phyloP scores from a whole-genome alignment of 2,113 vertebrate species.

The Chrysemys picta region DNA sequence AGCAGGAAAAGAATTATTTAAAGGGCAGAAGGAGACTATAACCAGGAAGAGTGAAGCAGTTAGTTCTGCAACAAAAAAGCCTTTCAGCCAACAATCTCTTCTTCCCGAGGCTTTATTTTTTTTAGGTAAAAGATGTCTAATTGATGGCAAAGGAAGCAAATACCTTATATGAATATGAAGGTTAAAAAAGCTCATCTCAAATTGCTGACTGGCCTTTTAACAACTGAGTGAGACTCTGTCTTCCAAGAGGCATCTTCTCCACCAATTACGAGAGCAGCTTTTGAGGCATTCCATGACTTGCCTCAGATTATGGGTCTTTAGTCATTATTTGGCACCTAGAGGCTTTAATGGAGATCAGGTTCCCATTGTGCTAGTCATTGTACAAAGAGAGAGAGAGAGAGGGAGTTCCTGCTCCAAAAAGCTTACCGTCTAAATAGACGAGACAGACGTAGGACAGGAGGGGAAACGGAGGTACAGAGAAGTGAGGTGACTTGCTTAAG shows the following conservation, averaged over 20 bases:
- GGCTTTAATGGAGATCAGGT: neutral
- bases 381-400: neutral
- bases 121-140: neutral
- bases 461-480: neutral
- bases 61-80: neutral
- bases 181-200: neutral
- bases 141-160: neutral
- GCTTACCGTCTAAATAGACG: neutral
- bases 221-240: neutral
- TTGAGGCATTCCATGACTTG: neutral
- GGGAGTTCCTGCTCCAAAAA: neutral
- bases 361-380: neutral
- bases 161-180: neutral
- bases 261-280: neutral
- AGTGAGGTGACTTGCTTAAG: neutral
- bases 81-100: neutral
- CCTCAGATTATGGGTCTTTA: neutral
- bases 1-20: conserved; percentile 15
- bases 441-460: neutral
- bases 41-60: neutral
- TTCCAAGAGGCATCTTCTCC: neutral
- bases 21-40: neutral
- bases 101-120: neutral
- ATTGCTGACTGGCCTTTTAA: neutral
- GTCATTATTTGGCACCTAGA: neutral